Base-by-base conservation (phyloP, 2,888 invertebrate genomes). In the Drosophila diplacantha region DNA sequence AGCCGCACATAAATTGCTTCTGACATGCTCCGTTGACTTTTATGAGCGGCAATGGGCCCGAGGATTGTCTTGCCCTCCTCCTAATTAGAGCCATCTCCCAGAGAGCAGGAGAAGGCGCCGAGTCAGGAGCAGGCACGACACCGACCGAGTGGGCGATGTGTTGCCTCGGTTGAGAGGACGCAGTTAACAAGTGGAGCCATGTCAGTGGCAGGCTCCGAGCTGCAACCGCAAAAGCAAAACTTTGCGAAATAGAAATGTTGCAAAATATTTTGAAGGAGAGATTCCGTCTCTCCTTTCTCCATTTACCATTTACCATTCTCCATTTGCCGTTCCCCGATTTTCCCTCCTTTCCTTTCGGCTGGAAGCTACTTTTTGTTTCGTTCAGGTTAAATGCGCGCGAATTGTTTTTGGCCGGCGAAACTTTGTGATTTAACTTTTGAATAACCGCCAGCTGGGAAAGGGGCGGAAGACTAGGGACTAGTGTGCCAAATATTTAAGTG, bases 321-420 rank as follows among this genome's bases (percentile, higher is more conserved):
- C 44, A 44, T 5, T 44, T 20, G 12, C 16, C n/a, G 5, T 24
- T 18, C 29, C 32, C 18, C 12, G 29, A 38, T 37, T 39, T 59
- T 16, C 22, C 24, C 43, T 12, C 20, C 11, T 29, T 9, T 29
- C 4, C 4, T 34, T 18, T 50, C 41, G 41, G 41, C 35, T 41
- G 46, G 39, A 60, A 76, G 65, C 55, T 77, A 80, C 73, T 72
- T 83, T 83, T 81, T 74, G 69, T 77, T 78, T 69, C 78, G 73
- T 81, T 81, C 73, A 71, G 83, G 71, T 83, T 83, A 81, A 82
- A 81, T 83, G 73, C 78, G 69, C 82, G 83, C 83, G 81, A 83
- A 83, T 83, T 78, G 83, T 83, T 81, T 80, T 77, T 63, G 75
- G 63, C 61, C 60, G 66, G 64, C 64, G n/a, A 54, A 77, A 77